Percentiles rank a stretch among this genome's conserved stretches.
Conservation (phyloP, 2,888 invertebrate genomes). For the Zootermopsis nevadensis region DNA sequence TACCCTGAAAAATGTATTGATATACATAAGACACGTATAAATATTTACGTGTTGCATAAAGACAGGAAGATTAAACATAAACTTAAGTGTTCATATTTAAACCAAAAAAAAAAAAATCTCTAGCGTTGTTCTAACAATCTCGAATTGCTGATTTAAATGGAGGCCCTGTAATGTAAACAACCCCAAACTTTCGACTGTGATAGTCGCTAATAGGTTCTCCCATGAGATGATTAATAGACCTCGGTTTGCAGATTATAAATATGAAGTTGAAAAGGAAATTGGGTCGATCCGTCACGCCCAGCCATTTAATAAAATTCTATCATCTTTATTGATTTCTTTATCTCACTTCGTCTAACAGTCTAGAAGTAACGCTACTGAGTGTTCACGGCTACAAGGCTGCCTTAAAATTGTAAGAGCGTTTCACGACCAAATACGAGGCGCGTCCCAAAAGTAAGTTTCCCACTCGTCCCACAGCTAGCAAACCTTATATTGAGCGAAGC, state of each 20-base stretch:
- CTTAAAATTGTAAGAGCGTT: too few species aligned
- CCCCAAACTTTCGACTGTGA: neutral
- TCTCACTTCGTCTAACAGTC: conserved; percentile 3
- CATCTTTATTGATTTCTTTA: conserved; percentile 21
- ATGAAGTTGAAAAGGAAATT: conserved; percentile 20
- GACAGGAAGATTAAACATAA: too few species aligned
- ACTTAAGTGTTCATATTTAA: too few species aligned
- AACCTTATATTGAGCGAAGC: too few species aligned
- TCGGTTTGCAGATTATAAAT: conserved; percentile 9
- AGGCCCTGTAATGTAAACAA: neutral
- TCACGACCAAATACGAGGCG: too few species aligned
- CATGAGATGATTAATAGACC: neutral
- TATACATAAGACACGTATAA: too few species aligned
- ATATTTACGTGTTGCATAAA: too few species aligned
- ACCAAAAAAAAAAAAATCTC: too few species aligned
- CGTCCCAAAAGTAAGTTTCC: too few species aligned
- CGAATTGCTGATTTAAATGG: neutral
- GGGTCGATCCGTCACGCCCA: conserved; percentile 18
- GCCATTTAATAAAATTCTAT: conserved; percentile 19
- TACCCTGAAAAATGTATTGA: too few species aligned
- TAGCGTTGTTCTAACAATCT: neutral
- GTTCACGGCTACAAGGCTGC: neutral
- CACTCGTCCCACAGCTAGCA: too few species aligned
- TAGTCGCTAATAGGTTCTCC: neutral
- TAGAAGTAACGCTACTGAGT: neutral